phyloP scores from a whole-genome alignment of 2,113 vertebrate genomes.

The Melanotaenia duboulayi region DNA sequence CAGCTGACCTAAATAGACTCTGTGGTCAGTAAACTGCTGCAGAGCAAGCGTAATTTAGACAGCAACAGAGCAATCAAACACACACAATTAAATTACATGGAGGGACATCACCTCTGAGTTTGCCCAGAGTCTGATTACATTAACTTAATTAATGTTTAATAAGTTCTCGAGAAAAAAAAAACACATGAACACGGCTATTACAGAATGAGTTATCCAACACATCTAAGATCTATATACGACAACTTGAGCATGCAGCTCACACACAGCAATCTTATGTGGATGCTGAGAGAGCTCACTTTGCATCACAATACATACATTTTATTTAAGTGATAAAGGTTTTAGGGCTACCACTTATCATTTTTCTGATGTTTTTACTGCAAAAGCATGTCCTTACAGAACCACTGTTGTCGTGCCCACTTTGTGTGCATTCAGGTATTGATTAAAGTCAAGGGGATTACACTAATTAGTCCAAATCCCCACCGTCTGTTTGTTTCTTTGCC shows the following conservation, averaged over 20 bases:
- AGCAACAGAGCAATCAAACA: not conserved
- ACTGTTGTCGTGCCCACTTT: not conserved
- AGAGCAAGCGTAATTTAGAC: conserved; percentile 19
- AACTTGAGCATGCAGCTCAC: not conserved
- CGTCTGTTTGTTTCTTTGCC: conserved; percentile 49
- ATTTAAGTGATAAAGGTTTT: not conserved
- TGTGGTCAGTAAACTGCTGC: not conserved
- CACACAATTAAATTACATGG: not conserved
- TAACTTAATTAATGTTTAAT: not conserved
- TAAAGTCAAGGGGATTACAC: conserved; percentile 50
- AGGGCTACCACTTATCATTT: not conserved
- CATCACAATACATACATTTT: not conserved
- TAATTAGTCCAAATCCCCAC: conserved; percentile 50
- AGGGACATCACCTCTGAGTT: not conserved
- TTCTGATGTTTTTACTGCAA: not conserved
- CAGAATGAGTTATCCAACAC: no score
- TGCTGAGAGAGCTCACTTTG: not conserved
- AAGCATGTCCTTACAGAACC: not conserved
- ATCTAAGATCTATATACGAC: no score
- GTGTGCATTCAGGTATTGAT: conserved; percentile 3
- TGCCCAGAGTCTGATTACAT: not conserved
- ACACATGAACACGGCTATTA: no score
- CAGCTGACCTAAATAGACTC: conserved; percentile 47
- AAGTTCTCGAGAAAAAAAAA: no score
- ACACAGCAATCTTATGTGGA: no score